Evolutionary conservation across 2,888 invertebrate genomes (phyloP).

Genomic region (Drosophila neoperkinsi): DNA sequence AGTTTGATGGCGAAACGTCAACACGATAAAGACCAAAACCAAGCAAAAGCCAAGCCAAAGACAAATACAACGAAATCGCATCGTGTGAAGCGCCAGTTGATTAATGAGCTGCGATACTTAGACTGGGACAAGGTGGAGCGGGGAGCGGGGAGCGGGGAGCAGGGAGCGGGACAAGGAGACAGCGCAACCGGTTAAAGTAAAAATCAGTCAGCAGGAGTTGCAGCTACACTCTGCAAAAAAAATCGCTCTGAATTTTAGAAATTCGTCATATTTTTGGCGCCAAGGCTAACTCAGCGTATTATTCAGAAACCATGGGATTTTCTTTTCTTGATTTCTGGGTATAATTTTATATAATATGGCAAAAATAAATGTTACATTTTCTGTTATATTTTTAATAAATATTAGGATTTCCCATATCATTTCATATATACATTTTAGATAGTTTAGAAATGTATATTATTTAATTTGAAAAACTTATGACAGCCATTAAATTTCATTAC

Average conservation of each 20-base stretch:
- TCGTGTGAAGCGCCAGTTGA: conserved; percentile 63
- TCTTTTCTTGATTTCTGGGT: neutral
- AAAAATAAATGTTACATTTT: neutral
- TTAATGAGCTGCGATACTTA: conserved; percentile 71
- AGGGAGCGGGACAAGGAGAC: neutral
- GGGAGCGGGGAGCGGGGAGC: neutral
- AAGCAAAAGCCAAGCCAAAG: neutral
- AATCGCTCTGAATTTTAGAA: neutral
- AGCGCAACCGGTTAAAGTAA: conserved; percentile 52
- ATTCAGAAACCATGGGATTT: neutral
- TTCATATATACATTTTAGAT: too few species aligned
- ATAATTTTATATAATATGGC: neutral
- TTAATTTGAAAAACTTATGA: too few species aligned
- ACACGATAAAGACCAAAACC: conserved; percentile 42
- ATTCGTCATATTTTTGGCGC: neutral
- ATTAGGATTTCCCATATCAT: too few species aligned
- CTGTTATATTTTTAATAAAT: too few species aligned
- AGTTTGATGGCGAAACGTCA: conserved; percentile 68
- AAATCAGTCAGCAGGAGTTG: conserved; percentile 60
- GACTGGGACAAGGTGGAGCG: neutral
- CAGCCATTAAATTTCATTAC: neutral
- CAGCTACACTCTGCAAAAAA: neutral
- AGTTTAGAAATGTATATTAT: too few species aligned
- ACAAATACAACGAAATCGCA: conserved; percentile 21
- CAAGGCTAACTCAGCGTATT: neutral